Conservation (phyloP, 2,888 invertebrate genomes). For the Mesodorylaimus sp. region DNA sequence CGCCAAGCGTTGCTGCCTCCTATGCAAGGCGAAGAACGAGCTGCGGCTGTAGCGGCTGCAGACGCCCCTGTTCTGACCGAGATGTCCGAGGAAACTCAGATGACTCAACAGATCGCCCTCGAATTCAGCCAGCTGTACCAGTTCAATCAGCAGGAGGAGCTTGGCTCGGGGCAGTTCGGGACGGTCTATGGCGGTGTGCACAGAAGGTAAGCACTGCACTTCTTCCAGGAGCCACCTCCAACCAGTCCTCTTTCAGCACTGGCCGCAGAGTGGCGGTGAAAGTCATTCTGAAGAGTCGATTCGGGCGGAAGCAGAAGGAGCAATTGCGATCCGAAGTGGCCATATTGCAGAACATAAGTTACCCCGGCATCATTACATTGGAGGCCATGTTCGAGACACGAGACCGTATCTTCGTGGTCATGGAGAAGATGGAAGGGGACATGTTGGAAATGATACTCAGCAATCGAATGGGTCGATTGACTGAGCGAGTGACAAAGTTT, state of each 20-base stretch:
- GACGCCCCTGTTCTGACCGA: neutral
- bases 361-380: conserved; percentile 54
- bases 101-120: conserved; percentile 21
- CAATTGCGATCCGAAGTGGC: conserved; percentile 25
- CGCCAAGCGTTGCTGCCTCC: conserved; percentile 18
- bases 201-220: conserved; percentile 10
- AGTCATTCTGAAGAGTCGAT: conserved; percentile 27
- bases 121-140: conserved; percentile 27
- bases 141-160: conserved; percentile 65
- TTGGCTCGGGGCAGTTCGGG: conserved; percentile 97
- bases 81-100: conserved; percentile 11
- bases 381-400: conserved; percentile 98
- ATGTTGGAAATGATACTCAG: conserved; percentile 98
- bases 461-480: conserved; percentile 68
- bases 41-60: neutral
- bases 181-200: conserved; percentile 75
- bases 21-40: conserved; percentile 16
- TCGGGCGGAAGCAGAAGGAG: conserved; percentile 23
- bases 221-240: neutral
- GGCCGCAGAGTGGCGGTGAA: conserved; percentile 28
- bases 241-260: conserved; percentile 7
- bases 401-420: conserved; percentile 91
- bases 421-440: conserved; percentile 96
- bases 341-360: conserved; percentile 27
- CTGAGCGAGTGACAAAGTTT: conserved; percentile 51